Evolutionary conservation across 2,888 invertebrate species (phyloP).

Genomic region (Calliphora vomitoria): DNA sequence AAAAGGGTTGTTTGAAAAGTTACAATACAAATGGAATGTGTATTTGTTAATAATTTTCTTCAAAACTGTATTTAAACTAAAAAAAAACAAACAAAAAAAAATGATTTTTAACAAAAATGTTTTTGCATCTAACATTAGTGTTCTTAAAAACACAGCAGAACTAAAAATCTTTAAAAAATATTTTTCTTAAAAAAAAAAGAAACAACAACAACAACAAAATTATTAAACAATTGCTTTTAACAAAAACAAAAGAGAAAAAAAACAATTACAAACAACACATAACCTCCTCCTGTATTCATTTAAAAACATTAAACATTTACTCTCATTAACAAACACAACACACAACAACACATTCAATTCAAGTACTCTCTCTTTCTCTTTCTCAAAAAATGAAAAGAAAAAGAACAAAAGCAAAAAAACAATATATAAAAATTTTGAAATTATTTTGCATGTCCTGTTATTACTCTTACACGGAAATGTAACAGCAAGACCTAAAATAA

Average conservation of each 20-base stretch:
- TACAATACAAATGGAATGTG: slow-evolving; percentile 69
- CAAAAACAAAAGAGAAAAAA: slow-evolving; percentile 23
- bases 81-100: slow-evolving; percentile 32
- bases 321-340: slow-evolving; percentile 11
- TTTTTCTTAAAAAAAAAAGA: slow-evolving; percentile 40
- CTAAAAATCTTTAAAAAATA: slow-evolving; percentile 19
- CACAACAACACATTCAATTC: background rate
- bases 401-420: background rate
- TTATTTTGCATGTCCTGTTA: slow-evolving; percentile 48
- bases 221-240: slow-evolving; percentile 25
- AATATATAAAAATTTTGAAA: slow-evolving; percentile 57
- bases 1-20: slow-evolving; percentile 40
- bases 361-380: background rate
- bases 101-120: slow-evolving; percentile 41
- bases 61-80: slow-evolving; percentile 67
- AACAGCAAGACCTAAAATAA: slow-evolving; percentile 58
- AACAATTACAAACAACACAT: slow-evolving; percentile 47
- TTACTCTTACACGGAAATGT: slow-evolving; percentile 60
- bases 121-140: slow-evolving; percentile 47
- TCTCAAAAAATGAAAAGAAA: background rate
- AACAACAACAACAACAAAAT: background rate
- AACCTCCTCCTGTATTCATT: slow-evolving; percentile 55
- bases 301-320: slow-evolving; percentile 26
- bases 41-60: slow-evolving; percentile 78
- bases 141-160: slow-evolving; percentile 15